Percentiles rank a stretch among this genome's conserved stretches.
Conservation (phyloP, 2,113 vertebrate genomes). For the Paradisaea rubra region DNA sequence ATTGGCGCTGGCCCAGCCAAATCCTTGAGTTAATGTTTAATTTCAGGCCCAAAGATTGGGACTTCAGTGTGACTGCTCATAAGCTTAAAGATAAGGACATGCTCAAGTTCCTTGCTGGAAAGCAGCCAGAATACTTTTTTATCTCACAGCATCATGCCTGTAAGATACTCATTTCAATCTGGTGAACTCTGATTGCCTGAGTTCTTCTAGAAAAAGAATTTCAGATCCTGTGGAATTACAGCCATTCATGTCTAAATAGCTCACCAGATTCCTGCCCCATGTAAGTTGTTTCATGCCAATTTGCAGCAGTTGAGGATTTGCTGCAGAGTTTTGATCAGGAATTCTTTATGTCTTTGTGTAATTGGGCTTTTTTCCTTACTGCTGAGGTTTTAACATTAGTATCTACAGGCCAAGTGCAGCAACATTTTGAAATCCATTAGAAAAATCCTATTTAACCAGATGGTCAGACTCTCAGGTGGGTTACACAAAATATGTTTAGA, state of each 20-base stretch:
- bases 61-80: background rate
- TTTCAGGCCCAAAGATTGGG: background rate
- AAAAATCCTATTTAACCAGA: background rate
- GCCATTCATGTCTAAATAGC: background rate
- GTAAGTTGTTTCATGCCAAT: background rate
- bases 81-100: constrained; percentile 40
- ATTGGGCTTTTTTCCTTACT: background rate
- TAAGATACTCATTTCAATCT: constrained; percentile 19
- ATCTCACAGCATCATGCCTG: constrained; percentile 14
- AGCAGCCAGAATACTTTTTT: background rate
- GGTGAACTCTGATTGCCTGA: background rate
- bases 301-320: background rate
- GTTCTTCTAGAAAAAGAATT: background rate
- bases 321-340: background rate
- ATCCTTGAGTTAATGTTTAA: constrained; percentile 24
- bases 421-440: background rate
- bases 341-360: background rate
- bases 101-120: constrained; percentile 36
- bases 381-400: background rate
- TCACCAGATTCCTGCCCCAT: background rate
- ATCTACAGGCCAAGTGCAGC: background rate
- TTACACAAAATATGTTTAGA: background rate
- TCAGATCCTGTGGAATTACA: background rate
- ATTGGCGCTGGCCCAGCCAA: background rate
- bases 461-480: background rate